A percentile compares a stretch with the other conserved stretches of the same genome.
These are phyloP conservation scores for Eupithecia subumbrata DNA, from an alignment of 2,888 invertebrate genomes.

Conservation along the genomic window DNA sequence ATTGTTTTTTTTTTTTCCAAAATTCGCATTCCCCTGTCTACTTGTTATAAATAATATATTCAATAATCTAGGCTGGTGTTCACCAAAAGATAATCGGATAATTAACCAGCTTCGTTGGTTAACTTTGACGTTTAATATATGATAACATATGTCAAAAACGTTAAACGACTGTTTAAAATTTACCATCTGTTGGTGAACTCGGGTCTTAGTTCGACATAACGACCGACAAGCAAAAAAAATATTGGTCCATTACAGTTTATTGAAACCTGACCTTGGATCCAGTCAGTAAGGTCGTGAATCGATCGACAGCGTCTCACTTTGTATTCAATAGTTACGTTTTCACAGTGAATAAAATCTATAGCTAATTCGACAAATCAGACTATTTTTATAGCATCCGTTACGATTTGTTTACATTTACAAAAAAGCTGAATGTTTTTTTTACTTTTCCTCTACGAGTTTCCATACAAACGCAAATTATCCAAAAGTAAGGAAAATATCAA, in stretches of 20 bases:
- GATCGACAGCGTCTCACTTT: conserved; percentile 24
- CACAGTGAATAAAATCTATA: conserved; percentile 37
- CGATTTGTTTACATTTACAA: neutral
- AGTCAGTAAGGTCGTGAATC: conserved; percentile 15
- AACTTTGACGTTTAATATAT: too few species aligned
- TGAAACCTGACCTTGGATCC: neutral
- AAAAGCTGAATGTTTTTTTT: neutral
- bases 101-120: too few species aligned
- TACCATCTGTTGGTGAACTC: too few species aligned
- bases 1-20: too few species aligned
- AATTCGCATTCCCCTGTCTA: too few species aligned
- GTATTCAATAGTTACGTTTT: conserved; percentile 36
- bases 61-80: neutral
- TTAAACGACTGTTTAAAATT: too few species aligned
- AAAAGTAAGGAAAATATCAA: too few species aligned
- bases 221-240: neutral
- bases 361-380: neutral
- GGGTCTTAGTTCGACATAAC: neutral
- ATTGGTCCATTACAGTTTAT: conserved; percentile 1
- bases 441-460: neutral
- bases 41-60: too few species aligned
- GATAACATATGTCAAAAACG: too few species aligned
- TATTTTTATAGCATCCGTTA: neutral
- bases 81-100: too few species aligned
- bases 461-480: too few species aligned